These are phyloP conservation scores for Ardeotis arabs DNA, from an alignment of 2,113 vertebrate species.

Conservation along the genomic window DNA sequence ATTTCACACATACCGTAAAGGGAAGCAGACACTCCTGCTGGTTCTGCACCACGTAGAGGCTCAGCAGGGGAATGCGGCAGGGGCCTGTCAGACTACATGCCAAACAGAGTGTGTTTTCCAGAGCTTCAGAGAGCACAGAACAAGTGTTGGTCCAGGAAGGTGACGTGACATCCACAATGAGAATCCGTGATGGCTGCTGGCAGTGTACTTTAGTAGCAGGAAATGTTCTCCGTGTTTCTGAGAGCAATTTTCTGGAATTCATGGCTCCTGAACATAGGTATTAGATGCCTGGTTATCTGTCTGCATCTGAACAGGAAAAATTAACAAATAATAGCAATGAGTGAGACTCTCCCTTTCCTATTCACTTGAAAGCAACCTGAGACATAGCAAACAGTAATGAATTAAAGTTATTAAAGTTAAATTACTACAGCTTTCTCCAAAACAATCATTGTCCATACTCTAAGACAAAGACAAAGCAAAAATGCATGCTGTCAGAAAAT, in stretches of 20 bases:
- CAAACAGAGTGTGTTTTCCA: conserved; percentile 87
- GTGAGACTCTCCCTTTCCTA: neutral
- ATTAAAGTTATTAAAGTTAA: neutral
- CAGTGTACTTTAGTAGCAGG: conserved; percentile 7
- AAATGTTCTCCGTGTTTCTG: neutral
- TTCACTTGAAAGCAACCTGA: neutral
- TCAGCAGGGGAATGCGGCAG: conserved; percentile 85
- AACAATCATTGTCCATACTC: neutral
- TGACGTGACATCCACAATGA: conserved; percentile 83
- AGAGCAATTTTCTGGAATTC: conserved; percentile 34
- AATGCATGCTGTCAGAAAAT: neutral
- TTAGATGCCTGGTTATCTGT: neutral
- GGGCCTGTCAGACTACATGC: conserved; percentile 83
- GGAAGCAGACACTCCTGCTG: conserved; percentile 92
- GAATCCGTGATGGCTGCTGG: conserved; percentile 79
- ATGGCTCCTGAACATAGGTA: conserved; percentile 14
- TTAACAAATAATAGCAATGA: neutral
- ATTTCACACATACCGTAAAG: conserved; percentile 82
- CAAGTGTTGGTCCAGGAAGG: conserved; percentile 84
- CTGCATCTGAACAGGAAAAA: neutral
- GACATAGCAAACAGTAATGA: neutral
- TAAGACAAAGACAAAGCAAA: neutral
- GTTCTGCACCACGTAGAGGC: conserved; percentile 84
- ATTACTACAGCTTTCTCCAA: neutral
- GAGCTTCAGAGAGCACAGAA: conserved; percentile 82